Conservation (phyloP, 2,797 vertebrate genomes). For the Falco naumanni region DNA sequence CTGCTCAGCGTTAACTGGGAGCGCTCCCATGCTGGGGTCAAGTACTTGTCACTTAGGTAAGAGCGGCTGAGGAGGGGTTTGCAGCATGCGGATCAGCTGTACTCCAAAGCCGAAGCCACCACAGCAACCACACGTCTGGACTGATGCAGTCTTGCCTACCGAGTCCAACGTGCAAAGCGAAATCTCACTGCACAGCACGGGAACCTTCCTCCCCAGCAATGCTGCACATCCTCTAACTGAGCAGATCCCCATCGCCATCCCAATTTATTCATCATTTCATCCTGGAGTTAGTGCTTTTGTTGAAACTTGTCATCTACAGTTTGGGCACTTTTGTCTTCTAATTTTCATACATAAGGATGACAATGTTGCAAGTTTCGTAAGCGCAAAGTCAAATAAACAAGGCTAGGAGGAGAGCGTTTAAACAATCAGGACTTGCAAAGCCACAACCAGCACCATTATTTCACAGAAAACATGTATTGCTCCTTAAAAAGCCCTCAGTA, state of each 20-base stretch:
- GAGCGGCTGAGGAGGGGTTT: background rate
- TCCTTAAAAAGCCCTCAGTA: background rate
- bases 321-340: conserved; percentile 39
- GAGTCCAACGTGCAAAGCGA: background rate
- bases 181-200: background rate
- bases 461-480: background rate
- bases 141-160: background rate
- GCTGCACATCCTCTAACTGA: background rate
- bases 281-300: background rate
- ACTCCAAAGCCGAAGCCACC: background rate
- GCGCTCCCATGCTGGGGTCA: fast-evolving
- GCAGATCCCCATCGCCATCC: background rate
- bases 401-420: background rate
- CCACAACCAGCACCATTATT: background rate
- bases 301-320: conserved; percentile 20
- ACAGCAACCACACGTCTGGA: background rate
- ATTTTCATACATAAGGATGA: conserved; percentile 33
- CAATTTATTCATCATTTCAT: background rate
- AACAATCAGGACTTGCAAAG: background rate
- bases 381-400: conserved; percentile 5
- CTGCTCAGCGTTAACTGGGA: background rate
- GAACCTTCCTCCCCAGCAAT: background rate
- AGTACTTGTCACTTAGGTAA: background rate
- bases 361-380: background rate
- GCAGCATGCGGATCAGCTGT: background rate